A percentile compares a stretch with the other conserved stretches of the same genome.
These are phyloP conservation scores for Hesperophylax magnus DNA, from an alignment of 1,140 invertebrate genomes.

Conservation along the genomic window DNA sequence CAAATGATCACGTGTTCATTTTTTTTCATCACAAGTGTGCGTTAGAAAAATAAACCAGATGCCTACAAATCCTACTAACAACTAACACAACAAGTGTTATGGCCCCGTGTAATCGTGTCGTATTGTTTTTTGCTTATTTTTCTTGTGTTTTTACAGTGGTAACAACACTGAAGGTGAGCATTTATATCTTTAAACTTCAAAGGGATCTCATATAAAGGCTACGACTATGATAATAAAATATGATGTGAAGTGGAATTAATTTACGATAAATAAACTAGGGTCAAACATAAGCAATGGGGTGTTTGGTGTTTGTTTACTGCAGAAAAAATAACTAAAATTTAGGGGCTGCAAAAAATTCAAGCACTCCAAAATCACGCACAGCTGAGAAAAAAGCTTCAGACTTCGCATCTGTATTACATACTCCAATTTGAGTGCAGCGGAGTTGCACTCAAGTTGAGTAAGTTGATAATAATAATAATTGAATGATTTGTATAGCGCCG, in stretches of 20 bases:
- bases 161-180: constrained; percentile 17
- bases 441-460: no score
- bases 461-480: no score
- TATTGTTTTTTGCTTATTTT: constrained; percentile 39
- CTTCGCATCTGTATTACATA: no score
- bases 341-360: no score
- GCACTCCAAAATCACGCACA: no score
- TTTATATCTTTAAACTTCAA: constrained; percentile 9
- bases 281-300: background rate
- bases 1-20: constrained; percentile 56
- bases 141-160: constrained; percentile 24
- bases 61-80: background rate
- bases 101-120: constrained; percentile 46
- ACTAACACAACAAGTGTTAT: constrained; percentile 11
- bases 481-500: no score
- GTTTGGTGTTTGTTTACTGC: background rate
- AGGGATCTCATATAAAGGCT: constrained; percentile 3
- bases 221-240: no score
- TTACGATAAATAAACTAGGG: background rate
- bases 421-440: no score
- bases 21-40: constrained; percentile 52
- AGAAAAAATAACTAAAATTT: no score
- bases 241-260: background rate
- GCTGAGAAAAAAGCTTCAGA: no score
- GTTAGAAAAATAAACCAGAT: constrained; percentile 55